Percentiles rank a stretch among this genome's conserved stretches.
Evolutionary conservation across 2,888 invertebrate genomes (phyloP).

Genomic region (Falcaria lacertinaria): DNA sequence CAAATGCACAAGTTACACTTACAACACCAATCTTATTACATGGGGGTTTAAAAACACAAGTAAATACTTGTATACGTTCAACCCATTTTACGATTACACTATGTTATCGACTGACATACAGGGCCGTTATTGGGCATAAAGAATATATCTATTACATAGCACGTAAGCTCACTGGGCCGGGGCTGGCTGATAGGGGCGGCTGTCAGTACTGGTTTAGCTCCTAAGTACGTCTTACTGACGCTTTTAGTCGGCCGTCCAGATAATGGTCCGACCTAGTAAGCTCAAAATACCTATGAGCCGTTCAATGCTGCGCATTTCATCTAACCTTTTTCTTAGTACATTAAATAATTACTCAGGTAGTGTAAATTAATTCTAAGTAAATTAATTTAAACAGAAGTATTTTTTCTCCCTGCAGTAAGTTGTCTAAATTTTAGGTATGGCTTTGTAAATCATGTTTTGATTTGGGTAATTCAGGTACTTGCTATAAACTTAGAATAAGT

Average conservation of each 20-base stretch:
- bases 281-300: background rate
- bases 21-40: too few relatives aligned
- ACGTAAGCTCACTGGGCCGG: slow-evolving; percentile 26
- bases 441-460: too few relatives aligned
- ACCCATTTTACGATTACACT: slow-evolving; percentile 27
- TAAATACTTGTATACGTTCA: slow-evolving; percentile 10
- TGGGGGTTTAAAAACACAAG: background rate
- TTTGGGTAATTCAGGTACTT: too few relatives aligned
- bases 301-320: background rate
- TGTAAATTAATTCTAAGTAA: too few relatives aligned
- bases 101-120: slow-evolving; percentile 29
- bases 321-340: too few relatives aligned
- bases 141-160: slow-evolving; percentile 28
- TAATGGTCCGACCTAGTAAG: slow-evolving; percentile 15
- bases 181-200: slow-evolving; percentile 38
- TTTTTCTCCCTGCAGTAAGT: too few relatives aligned
- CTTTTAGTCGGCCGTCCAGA: slow-evolving; percentile 22
- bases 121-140: slow-evolving; percentile 14
- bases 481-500: too few relatives aligned
- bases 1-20: too few relatives aligned
- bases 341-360: too few relatives aligned
- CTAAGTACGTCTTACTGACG: slow-evolving; percentile 49
- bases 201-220: slow-evolving; percentile 37
- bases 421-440: too few relatives aligned
- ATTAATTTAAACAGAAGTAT: too few relatives aligned